Base-by-base conservation (phyloP, 2,888 invertebrate species). In the Pseudococcus longispinus region DNA sequence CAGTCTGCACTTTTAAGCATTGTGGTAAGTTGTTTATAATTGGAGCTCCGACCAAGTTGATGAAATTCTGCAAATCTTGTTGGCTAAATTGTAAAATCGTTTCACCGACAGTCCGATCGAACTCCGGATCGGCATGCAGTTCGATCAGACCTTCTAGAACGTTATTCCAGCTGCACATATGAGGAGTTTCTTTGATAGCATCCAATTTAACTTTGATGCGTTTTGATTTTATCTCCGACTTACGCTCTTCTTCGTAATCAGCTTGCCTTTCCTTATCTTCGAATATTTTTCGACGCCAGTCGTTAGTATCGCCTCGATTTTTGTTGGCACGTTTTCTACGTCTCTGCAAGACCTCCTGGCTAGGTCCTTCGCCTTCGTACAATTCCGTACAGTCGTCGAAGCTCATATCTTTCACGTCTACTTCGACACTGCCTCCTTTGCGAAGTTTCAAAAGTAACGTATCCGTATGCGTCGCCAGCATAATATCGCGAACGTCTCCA, bases 401-500 rank as follows among this genome's bases (percentile, higher is more conserved):
- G 6, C 92, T 91, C 88, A 93, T 92, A 89, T 94, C 93, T 89
- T 92, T 92, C 89, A 94, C 93, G 88, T 94, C 94, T 90, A 95
- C 92, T 0, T 95, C 94, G n/a, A 95, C 93, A 91, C 94, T 94
- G 88, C 94, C 94, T 23, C 95, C 95, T 89, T 94, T 93, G 90
- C 94, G 94, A 89, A 94, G 92, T 91, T 95, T 94, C 20, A 96
- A 92, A 26, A 95, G 91, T 88, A 95, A 93, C 88, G 94, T 95
- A 90, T 95, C 95, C 85, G 94, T 94, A 90, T 95, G 94, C 89
- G 95, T 94, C 4, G 95, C 95, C 23, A 96, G 91, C 93, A 95
- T 93, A 2, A 96, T 94, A 89, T 95, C 95, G 87, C 93, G 92
- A 46, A 96, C 94, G 89, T 95, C 95, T 86, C 95, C 95, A 89